Evolutionary conservation across 2,113 vertebrate genomes (phyloP), one percentile per base, ranked within the genome.

Genomic region (Machaerirhynchus nigripectus): DNA sequence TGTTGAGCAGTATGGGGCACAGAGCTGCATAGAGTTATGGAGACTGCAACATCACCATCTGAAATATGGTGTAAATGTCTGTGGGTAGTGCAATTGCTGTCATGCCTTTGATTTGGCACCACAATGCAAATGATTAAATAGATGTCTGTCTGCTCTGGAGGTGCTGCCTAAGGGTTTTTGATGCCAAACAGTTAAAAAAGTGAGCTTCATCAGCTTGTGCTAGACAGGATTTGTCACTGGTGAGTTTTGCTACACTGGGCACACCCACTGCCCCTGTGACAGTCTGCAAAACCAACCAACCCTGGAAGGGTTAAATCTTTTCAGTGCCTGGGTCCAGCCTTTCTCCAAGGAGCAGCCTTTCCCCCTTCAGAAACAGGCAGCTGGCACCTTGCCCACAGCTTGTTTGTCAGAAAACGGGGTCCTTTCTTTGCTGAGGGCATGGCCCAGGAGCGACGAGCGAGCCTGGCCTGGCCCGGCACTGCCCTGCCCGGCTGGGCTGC

Each of bases 211-310:
- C 3, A 4, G 7, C 17, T 56, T 7, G 1, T 70, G 11, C 23
- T 52, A 19, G 26, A 49, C 22, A 64, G n/a, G n/a, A 46, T 71
- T 74, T 86, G 39, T 47, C 31, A n/a, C 35, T 27, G 28, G n/a
- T 50, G 59, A 47, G 50, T 67, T 79, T 44, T 50, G 46, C 37
- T 49, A 22, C 39, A 5, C 26, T 70, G 59, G 50, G 31, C 28
- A 33, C 18, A 15, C 5, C 49, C 1, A 0, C 31, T 53, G 26
- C 50, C 28, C 37, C 13, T 0, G 0, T 1, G 2, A 21, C 46
- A 21, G 21, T 59, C 44, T 44, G 46, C 31, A 67, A 52, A 22
- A 53, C 5, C 57, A 47, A 0, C 22, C 39, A n/a, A 1, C 46
- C 28, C n/a, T 50, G 70, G 61, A 65, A 76, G 61, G 17, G 88